Conservation (phyloP, 2,113 vertebrate genomes). For the Hiodon tergisus region DNA sequence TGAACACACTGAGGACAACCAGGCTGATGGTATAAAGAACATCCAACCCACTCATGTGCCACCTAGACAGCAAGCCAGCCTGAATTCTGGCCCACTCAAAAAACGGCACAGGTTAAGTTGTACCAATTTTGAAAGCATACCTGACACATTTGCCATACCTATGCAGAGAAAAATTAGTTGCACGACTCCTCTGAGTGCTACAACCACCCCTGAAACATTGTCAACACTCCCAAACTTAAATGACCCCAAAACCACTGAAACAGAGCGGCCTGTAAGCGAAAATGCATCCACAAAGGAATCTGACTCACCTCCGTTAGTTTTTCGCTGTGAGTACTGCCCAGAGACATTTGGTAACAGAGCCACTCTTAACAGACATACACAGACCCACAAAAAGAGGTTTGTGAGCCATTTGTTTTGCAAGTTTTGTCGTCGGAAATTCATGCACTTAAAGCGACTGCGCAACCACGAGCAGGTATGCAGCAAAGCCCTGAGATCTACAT, state of each 20-base stretch:
- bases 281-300: constrained; percentile 46
- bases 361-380: constrained; percentile 69
- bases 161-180: constrained; percentile 29
- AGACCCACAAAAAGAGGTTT: constrained; percentile 77
- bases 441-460: constrained; percentile 75
- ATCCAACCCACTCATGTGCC: constrained; percentile 40
- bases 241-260: constrained; percentile 33
- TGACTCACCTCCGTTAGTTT: constrained; percentile 56
- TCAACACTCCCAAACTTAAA: constrained; percentile 43
- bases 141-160: constrained; percentile 36
- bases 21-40: constrained; percentile 14
- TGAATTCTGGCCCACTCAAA: constrained; percentile 61
- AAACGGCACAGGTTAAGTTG: constrained; percentile 60
- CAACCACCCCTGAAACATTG: constrained; percentile 23
- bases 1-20: constrained; percentile 44
- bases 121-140: constrained; percentile 36
- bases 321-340: constrained; percentile 72
- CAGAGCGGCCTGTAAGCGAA: constrained; percentile 28
- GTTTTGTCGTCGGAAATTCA: constrained; percentile 86
- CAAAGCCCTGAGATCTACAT: constrained; percentile 36
- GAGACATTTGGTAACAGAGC: constrained; percentile 75
- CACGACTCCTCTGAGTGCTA: constrained; percentile 31
- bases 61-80: constrained; percentile 48
- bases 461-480: constrained; percentile 80
- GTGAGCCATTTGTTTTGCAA: constrained; percentile 78